phyloP scores from a whole-genome alignment of 2,888 invertebrate genomes.

The Oscheius sp. region DNA sequence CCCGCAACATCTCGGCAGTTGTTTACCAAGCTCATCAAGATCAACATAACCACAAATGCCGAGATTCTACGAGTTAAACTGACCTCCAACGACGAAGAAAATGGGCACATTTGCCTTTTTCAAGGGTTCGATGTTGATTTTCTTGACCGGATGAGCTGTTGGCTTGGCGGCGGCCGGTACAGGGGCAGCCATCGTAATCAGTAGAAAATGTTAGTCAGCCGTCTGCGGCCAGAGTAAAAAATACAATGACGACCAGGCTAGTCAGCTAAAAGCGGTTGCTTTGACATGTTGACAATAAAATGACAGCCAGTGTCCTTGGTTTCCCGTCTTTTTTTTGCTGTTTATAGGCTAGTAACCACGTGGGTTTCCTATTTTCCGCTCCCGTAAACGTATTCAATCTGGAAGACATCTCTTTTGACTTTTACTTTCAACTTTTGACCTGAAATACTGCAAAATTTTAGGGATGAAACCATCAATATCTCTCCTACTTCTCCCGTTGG shows the following conservation, averaged over 20 bases:
- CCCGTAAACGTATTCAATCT: background rate
- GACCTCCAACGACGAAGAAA: conserved; percentile 71
- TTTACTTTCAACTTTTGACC: background rate
- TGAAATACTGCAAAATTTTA: background rate
- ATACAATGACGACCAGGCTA: conserved; percentile 30
- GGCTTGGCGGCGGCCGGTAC: no score
- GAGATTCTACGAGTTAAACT: background rate
- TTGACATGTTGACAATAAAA: background rate
- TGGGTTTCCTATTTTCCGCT: no score
- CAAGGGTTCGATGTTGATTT: conserved; percentile 67
- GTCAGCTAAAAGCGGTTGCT: background rate
- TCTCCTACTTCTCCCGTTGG: background rate
- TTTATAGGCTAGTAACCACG: no score
- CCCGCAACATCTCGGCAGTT: no score
- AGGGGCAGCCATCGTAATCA: no score
- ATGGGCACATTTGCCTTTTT: conserved; percentile 70
- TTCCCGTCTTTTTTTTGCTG: background rate
- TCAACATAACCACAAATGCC: background rate
- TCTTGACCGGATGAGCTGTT: conserved; percentile 44
- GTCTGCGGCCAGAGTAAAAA: no score
- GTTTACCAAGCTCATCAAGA: no score
- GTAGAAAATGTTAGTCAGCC: no score
- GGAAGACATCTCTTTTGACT: background rate
- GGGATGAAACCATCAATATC: no score
- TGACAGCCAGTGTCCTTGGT: no score